These are phyloP conservation scores for Malurus leucopterus DNA, from an alignment of 2,797 vertebrate genomes.

Conservation along the genomic window DNA sequence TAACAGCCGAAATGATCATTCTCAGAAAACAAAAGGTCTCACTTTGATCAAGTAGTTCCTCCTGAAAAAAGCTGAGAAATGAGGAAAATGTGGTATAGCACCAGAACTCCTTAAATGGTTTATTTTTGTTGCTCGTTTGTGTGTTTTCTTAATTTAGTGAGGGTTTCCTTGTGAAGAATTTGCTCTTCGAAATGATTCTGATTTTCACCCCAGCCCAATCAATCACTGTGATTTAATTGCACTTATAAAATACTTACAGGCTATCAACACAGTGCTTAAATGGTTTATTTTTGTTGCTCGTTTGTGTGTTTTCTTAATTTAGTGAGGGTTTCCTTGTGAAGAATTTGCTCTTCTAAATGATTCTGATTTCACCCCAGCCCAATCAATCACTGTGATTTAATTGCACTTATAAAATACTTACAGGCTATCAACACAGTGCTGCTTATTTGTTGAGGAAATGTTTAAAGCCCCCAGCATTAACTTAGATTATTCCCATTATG, in stretches of 20 bases:
- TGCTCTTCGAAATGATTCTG: slow-evolving; percentile 30
- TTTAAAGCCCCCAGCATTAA: slow-evolving; percentile 36
- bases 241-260: slow-evolving; percentile 56
- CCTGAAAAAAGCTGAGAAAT: neutral
- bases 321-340: neutral
- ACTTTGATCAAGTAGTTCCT: neutral
- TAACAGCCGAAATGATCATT: neutral
- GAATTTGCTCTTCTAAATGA: neutral
- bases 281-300: neutral
- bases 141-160: slow-evolving; percentile 48
- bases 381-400: slow-evolving; percentile 59
- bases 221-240: slow-evolving; percentile 60
- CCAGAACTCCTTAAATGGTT: slow-evolving; percentile 1
- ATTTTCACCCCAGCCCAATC: slow-evolving; percentile 30
- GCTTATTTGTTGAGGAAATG: slow-evolving; percentile 48
- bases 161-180: neutral
- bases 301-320: slow-evolving; percentile 47
- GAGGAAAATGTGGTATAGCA: neutral
- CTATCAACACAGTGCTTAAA: slow-evolving; percentile 35
- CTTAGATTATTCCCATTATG: slow-evolving; percentile 40
- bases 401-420: slow-evolving; percentile 61
- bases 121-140: neutral
- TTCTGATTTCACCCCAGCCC: slow-evolving; percentile 21
- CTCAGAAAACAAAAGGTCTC: neutral
- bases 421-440: slow-evolving; percentile 38